A percentile compares a stretch with the other conserved stretches of the same genome.
These are phyloP conservation scores for Spodoptera frugiperda DNA, from an alignment of 1,140 invertebrate species.

Conservation along the genomic window DNA sequence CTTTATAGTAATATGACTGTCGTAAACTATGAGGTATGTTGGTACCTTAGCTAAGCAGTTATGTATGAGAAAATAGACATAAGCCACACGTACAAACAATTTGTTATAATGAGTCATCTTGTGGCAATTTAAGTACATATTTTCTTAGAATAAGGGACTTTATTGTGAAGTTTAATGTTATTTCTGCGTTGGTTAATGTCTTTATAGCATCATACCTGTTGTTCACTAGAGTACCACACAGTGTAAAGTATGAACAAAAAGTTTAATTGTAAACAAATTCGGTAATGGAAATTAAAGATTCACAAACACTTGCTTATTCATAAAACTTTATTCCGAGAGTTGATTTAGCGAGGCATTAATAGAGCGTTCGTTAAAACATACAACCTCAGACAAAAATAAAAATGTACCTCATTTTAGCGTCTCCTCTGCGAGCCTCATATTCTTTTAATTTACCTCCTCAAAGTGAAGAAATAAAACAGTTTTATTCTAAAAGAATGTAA, in stretches of 20 bases:
- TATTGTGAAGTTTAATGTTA: conserved; percentile 4
- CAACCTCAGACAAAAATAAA: conserved; percentile 39
- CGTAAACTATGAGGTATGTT: background rate
- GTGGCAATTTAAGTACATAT: conserved; percentile 8
- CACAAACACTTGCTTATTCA: conserved; percentile 3
- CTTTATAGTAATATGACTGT: background rate
- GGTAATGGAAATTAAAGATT: no score
- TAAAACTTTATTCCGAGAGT: conserved; percentile 11
- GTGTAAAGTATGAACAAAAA: no score
- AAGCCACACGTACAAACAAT: conserved; percentile 6
- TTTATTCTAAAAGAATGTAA: conserved; percentile 65
- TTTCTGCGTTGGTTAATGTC: background rate
- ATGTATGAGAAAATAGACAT: conserved; percentile 13
- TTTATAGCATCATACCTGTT: no score
- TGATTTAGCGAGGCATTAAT: conserved; percentile 19
- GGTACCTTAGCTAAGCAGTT: background rate
- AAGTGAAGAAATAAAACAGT: conserved; percentile 51
- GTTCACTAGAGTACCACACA: no score
- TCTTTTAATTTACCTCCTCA: conserved; percentile 42
- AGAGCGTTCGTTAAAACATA: conserved; percentile 10
- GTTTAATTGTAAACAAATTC: no score
- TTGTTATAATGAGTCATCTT: conserved; percentile 12
- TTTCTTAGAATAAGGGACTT: conserved; percentile 10
- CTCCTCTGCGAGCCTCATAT: conserved; percentile 2
- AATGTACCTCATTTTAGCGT: conserved; percentile 24